Base-by-base conservation (phyloP, 2,113 vertebrate genomes). In the Lampris incognitus region DNA sequence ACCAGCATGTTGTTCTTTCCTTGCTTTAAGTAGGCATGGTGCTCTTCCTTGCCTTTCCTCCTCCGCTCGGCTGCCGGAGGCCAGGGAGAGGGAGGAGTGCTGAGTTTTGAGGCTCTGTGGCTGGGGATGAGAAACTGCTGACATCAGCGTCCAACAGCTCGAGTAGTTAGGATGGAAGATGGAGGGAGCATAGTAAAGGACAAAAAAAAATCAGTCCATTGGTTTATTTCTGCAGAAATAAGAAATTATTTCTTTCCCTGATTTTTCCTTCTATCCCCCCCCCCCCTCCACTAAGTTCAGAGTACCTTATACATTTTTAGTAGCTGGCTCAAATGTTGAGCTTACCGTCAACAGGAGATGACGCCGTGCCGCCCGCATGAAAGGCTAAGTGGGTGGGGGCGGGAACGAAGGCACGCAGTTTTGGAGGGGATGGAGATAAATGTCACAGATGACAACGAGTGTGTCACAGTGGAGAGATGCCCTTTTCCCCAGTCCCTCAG, bases 391-490 rank as follows among this genome's bases (percentile, higher is more conserved):
- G 58, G 59, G 74, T 24, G 24, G 24, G 62, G 61, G 76, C 1
- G 37, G 69, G 77, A 86, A 91, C 44, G 67, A 81, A 69, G 78
- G 66, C 70, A 48, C 72, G 38, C 74, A 76, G 76, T 89, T 91
- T 76, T 84, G 85, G 82, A 81, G 81, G 72, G 49, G 75, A 86
- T 87, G 49, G 61, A 50, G 87, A 88, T 91, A 94, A 95, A 95
- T 94, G 94, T 93, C 93, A 94, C 66, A 42, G 54, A 81, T 92
- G 91, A 93, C 93, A 92, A 75, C 82, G 84, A 72, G 74, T 82
- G 87, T 87, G 91, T 93, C 89, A 62, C 78, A 66, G 82, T 60
- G 3, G 56, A 85, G 85, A 86, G 86, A 85, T 95, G 93, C 88
- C 93, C 93, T 95, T 94, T 94, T 81, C 87, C 86, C 54, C 41